These are phyloP conservation scores for Sialia sialis DNA, from an alignment of 2,113 vertebrate species.

Conservation along the genomic window DNA sequence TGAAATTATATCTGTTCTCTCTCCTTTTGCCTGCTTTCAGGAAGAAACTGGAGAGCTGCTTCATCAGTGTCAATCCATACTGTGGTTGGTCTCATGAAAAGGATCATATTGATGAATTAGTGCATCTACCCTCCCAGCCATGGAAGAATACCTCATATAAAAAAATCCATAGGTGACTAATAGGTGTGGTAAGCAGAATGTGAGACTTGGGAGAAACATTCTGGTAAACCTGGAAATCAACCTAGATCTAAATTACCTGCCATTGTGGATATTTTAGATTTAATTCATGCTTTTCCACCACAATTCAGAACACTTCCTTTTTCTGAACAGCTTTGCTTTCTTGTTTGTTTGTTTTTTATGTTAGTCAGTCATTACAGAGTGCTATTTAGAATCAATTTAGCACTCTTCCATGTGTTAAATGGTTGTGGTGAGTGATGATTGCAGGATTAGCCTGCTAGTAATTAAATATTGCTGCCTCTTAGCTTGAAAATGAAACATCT, in stretches of 20 bases:
- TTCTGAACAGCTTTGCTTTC: background rate
- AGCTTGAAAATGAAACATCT: conserved; percentile 5
- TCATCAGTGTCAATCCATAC: conserved; percentile 37
- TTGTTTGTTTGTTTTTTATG: background rate
- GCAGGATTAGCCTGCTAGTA: background rate
- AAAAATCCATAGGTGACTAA: background rate
- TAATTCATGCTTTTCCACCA: background rate
- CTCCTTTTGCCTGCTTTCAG: conserved; percentile 7
- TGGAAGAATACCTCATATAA: background rate
- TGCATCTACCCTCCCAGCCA: background rate
- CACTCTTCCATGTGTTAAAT: background rate
- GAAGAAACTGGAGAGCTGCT: conserved; percentile 47
- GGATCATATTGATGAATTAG: background rate
- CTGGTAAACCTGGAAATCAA: background rate
- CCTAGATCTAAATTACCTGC: background rate
- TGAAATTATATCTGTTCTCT: background rate
- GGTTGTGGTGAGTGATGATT: background rate
- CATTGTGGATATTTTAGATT: background rate
- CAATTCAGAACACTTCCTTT: background rate
- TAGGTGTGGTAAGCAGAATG: background rate
- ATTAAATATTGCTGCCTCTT: conserved; percentile 1
- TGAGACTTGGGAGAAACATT: background rate
- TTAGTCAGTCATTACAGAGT: background rate
- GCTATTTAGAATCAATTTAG: background rate
- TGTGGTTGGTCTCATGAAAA: conserved; percentile 33